Base-by-base conservation (phyloP, 35 echinoderm and acorn worm genomes). In the Strongylocentrotus purpuratus region DNA sequence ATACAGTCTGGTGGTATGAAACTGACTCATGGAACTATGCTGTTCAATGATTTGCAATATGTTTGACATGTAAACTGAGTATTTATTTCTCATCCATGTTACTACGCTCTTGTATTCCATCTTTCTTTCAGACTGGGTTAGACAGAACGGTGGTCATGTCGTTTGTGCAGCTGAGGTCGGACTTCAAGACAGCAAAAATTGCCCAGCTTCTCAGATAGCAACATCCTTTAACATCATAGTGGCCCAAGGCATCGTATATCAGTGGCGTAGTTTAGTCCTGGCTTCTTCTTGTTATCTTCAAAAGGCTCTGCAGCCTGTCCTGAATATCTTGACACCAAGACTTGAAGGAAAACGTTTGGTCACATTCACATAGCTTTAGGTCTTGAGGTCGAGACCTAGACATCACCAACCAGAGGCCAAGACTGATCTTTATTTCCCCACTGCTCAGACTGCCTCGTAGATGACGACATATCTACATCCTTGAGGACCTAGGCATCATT, bases 161-260 rank as follows among this genome's bases (percentile, higher is more conserved):
- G 28, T 99, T 99, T 92, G 96, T 99, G 15, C 97, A 97, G 93
- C 94, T 97, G 8, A 94, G 98, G 32, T 95, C 98, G 88, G 98
- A 99, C 96, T 99, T 97, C 96, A 99, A 97, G 94, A 97, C 98
- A 87, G 98, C 98, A 3, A 99, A 99, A 89, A 99, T 99, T 88
- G 98, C 96, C 25, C 98, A 99, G 92, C 97, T 96, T 59, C 91
- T 99, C 0, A 97, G 97, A 89, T 99, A 96, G 86, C 94, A 78
- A 78, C 65, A 71, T 71, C 61, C 61, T 25, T 71, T 5, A 12
- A 5, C 18, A 71, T 25, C 18, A 3, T 28, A n/a, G 61, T 7
- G 0, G 61, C 17, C 50, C 50, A 10, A 15, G 6, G 18, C 14
- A 25, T 5, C 25, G 14, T 0, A 15, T 7, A 1, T 2, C 17